Percentiles rank a stretch among this genome's conserved stretches.
Evolutionary conservation across 1,140 invertebrate genomes (phyloP).

Genomic region (Drosophila serrata): DNA sequence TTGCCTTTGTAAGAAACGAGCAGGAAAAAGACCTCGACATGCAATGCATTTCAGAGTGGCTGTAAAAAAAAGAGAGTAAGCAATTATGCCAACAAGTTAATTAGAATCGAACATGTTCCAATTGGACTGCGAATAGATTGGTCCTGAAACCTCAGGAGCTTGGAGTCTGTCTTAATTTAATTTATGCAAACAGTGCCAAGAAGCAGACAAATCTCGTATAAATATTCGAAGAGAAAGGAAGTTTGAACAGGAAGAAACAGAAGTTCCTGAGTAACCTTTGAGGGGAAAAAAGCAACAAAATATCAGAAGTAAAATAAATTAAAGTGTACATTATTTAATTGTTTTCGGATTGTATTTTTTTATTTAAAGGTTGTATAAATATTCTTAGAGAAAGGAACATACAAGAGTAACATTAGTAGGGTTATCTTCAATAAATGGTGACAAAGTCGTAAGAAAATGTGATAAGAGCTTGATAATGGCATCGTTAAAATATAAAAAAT

Average conservation of each 20-base stretch:
- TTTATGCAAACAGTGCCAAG: constrained; percentile 58
- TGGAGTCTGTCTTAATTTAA: constrained; percentile 55
- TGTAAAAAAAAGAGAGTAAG: constrained; percentile 44
- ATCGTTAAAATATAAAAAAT: constrained; percentile 20
- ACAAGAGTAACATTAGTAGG: background rate
- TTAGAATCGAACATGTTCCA: constrained; percentile 51
- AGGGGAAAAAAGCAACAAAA: background rate
- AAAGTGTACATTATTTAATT: background rate
- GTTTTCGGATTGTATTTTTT: background rate
- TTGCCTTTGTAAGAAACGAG: background rate
- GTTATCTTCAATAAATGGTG: background rate
- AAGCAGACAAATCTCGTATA: constrained; percentile 29
- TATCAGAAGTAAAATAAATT: background rate
- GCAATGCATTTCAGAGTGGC: constrained; percentile 29
- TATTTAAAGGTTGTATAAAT: background rate
- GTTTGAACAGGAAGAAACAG: constrained; percentile 2
- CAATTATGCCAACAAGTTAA: constrained; percentile 73
- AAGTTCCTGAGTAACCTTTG: background rate
- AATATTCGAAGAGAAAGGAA: constrained; percentile 40
- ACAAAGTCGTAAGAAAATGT: constrained; percentile 4
- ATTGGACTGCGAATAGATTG: constrained; percentile 35
- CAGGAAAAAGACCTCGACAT: constrained; percentile 2
- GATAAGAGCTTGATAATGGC: background rate
- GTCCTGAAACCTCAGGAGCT: constrained; percentile 2
- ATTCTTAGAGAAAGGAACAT: background rate